These are phyloP conservation scores for Cacoxenus indagator DNA, from an alignment of 2,888 invertebrate genomes.

Conservation along the genomic window DNA sequence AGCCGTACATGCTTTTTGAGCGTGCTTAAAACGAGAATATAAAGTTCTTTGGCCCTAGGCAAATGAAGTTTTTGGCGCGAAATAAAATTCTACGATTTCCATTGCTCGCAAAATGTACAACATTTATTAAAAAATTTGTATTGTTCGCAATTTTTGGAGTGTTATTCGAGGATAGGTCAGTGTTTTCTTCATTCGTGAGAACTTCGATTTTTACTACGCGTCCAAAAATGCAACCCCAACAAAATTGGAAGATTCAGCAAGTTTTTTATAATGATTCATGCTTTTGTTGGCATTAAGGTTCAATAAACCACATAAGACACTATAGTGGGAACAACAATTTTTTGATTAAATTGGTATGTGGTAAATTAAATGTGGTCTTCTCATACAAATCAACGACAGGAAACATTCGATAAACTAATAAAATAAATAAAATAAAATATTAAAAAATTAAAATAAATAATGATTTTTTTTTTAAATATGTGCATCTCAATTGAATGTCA, in stretches of 20 bases:
- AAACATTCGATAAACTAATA: background rate
- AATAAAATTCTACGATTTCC: background rate
- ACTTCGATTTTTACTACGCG: background rate
- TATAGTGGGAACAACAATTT: constrained; percentile 4
- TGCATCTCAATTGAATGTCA: background rate
- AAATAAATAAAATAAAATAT: too few relatives aligned
- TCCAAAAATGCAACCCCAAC: background rate
- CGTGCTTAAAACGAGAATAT: background rate
- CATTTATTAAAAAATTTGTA: background rate
- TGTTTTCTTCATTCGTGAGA: constrained; percentile 9
- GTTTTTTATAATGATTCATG: background rate
- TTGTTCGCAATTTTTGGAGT: background rate
- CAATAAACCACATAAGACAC: constrained; percentile 2
- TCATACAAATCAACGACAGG: background rate
- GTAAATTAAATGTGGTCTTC: background rate
- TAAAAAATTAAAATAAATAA: too few relatives aligned
- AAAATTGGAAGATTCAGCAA: background rate
- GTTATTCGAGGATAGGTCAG: constrained; percentile 14
- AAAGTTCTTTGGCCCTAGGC: background rate
- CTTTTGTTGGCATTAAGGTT: background rate
- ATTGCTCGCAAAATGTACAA: background rate
- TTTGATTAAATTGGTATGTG: background rate
- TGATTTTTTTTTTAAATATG: too few relatives aligned
- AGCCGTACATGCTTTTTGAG: background rate
- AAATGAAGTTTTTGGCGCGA: background rate